These are phyloP conservation scores for Hycleus cichorii DNA, from an alignment of 1,140 invertebrate species.

Conservation along the genomic window DNA sequence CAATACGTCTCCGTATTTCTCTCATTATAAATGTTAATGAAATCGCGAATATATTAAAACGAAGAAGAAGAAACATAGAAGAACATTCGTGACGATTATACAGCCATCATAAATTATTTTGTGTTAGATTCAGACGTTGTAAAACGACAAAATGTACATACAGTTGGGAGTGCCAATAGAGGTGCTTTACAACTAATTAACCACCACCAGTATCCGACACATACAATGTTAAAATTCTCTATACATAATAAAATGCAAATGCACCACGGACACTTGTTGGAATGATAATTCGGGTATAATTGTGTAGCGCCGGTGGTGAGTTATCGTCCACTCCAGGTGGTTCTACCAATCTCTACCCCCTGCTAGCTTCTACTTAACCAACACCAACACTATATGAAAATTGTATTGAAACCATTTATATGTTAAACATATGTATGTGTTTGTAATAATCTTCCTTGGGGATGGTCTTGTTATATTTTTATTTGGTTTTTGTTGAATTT, in stretches of 20 bases:
- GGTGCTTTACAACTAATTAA: conserved; percentile 20
- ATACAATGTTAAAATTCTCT: neutral
- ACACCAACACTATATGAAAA: too few relatives aligned
- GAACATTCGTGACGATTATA: neutral
- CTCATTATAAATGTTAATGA: neutral
- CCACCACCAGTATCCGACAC: conserved; percentile 6
- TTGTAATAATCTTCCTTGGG: too few relatives aligned
- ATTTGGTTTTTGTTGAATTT: too few relatives aligned
- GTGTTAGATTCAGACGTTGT: conserved; percentile 4
- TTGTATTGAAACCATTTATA: too few relatives aligned
- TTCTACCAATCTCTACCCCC: conserved; percentile 7
- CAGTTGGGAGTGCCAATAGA: conserved; percentile 7
- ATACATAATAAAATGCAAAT: conserved; percentile 24
- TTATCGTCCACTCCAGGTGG: conserved; percentile 24
- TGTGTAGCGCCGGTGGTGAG: conserved; percentile 21
- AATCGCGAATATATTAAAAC: neutral
- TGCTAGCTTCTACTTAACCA: conserved; percentile 6
- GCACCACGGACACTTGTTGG: conserved; percentile 21
- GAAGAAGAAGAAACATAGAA: neutral
- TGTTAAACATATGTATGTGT: too few relatives aligned
- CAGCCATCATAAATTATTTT: neutral
- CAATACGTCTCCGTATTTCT: neutral
- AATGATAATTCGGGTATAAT: conserved; percentile 30
- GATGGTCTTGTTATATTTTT: too few relatives aligned
- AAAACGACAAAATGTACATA: too few relatives aligned